Conservation (phyloP, 2,888 invertebrate genomes). For the Diaperis boleti region DNA sequence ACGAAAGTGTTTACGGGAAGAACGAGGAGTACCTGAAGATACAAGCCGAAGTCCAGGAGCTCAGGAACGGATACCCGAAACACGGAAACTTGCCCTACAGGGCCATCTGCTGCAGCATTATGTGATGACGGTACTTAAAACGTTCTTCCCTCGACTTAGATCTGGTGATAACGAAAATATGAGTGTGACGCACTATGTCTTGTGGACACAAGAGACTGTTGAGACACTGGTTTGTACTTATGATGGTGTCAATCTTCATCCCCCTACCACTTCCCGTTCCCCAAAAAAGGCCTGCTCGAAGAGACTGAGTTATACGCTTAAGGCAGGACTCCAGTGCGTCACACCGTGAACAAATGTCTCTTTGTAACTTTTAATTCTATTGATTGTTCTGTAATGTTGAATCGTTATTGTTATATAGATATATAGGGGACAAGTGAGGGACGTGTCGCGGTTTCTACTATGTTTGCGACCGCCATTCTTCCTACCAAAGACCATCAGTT, state of each 20-base stretch:
- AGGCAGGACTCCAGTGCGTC: slow-evolving; percentile 29
- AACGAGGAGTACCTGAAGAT: slow-evolving; percentile 62
- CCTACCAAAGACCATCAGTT: slow-evolving; percentile 5
- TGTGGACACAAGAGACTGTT: slow-evolving; percentile 15
- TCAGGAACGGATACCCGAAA: slow-evolving; percentile 51
- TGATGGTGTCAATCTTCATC: slow-evolving; percentile 4
- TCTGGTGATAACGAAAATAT: slow-evolving; percentile 1
- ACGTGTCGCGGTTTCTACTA: slow-evolving; percentile 45
- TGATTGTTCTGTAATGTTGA: slow-evolving; percentile 35
- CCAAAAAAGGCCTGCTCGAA: slow-evolving; percentile 29
- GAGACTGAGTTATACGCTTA: slow-evolving; percentile 40
- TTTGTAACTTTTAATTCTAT: slow-evolving; percentile 19
- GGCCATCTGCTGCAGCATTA: slow-evolving; percentile 64
- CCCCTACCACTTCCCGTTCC: background rate
- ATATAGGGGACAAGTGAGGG: slow-evolving; percentile 43
- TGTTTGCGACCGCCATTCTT: slow-evolving; percentile 39
- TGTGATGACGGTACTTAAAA: slow-evolving; percentile 53
- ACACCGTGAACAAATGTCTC: slow-evolving; percentile 21
- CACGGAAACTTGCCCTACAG: slow-evolving; percentile 61
- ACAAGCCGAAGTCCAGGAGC: slow-evolving; percentile 56
- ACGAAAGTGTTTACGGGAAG: slow-evolving; percentile 64
- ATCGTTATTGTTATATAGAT: slow-evolving; percentile 51
- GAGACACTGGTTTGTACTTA: slow-evolving; percentile 14
- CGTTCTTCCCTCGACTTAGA: slow-evolving; percentile 2
- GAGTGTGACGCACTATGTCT: slow-evolving; percentile 7